These are phyloP conservation scores for Drosophila longiperda DNA, from an alignment of 2,888 invertebrate genomes.

Conservation along the genomic window DNA sequence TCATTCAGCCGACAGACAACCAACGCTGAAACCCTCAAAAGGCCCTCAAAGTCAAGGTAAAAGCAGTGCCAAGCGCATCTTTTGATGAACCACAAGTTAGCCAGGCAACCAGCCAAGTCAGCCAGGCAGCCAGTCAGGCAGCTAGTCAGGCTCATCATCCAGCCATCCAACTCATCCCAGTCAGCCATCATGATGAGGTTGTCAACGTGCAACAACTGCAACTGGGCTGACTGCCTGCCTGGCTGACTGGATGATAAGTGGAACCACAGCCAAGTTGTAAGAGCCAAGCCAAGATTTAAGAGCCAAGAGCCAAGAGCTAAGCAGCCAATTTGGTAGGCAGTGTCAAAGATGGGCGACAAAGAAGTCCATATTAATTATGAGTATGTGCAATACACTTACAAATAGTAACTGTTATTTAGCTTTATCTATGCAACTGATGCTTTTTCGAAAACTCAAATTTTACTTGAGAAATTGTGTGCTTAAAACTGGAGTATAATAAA, in stretches of 20 bases:
- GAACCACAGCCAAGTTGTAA: conserved; percentile 1
- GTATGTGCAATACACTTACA: conserved; percentile 19
- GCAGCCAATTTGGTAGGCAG: conserved; percentile 58
- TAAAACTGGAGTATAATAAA: not conserved
- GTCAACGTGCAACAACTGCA: conserved; percentile 51
- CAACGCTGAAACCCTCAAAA: conserved; percentile 22
- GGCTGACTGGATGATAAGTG: conserved; percentile 19
- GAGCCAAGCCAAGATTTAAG: not conserved
- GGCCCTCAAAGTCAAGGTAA: conserved; percentile 49
- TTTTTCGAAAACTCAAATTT: accelerated
- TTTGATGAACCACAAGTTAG: conserved; percentile 46
- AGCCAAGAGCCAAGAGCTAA: conserved; percentile 17
- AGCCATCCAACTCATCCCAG: conserved; percentile 9
- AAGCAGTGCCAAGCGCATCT: conserved; percentile 27
- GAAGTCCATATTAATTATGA: conserved; percentile 60
- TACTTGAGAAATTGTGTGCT: not conserved
- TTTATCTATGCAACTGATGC: not conserved
- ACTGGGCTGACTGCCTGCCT: conserved; percentile 21
- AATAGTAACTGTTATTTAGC: not conserved
- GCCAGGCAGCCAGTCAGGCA: conserved; percentile 11
- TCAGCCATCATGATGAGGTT: conserved; percentile 69
- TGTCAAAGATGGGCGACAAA: conserved; percentile 55
- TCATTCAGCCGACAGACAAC: conserved; percentile 65
- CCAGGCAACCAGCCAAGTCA: conserved; percentile 16
- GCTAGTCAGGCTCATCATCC: conserved; percentile 3